These are phyloP conservation scores for Gymnocheta viridis DNA, from an alignment of 2,888 invertebrate genomes.

Conservation along the genomic window DNA sequence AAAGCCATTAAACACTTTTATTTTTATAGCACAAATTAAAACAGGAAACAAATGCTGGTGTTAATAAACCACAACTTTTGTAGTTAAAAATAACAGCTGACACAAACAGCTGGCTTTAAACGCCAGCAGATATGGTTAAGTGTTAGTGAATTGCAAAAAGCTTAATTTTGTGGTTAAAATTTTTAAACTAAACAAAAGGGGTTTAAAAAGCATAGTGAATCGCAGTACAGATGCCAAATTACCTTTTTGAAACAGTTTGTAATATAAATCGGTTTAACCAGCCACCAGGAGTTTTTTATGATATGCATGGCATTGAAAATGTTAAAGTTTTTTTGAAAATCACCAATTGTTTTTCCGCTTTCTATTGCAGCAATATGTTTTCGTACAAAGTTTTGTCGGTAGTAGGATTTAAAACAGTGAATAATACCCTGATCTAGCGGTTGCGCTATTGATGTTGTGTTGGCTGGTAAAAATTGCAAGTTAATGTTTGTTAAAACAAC, in stretches of 20 bases:
- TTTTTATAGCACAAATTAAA: no score
- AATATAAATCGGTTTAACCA: conserved; percentile 58
- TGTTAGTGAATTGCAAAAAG: no score
- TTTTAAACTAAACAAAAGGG: no score
- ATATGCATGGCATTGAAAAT: conserved; percentile 55
- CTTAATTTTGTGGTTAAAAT: no score
- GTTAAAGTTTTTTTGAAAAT: conserved; percentile 59
- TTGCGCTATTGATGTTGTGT: conserved; percentile 61
- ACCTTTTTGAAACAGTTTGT: conserved; percentile 65
- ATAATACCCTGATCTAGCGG: conserved; percentile 68
- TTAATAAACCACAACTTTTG: no score
- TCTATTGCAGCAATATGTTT: conserved; percentile 64
- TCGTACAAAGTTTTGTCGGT: conserved; percentile 58
- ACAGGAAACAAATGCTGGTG: no score
- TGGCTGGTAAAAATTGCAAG: conserved; percentile 63
- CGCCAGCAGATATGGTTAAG: no score
- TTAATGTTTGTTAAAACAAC: conserved; percentile 55
- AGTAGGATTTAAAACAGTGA: conserved; percentile 61
- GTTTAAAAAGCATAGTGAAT: no score
- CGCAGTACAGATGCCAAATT: no score
- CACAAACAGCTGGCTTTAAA: no score
- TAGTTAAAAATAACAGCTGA: no score
- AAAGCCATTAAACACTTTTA: no score
- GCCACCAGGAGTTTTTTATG: conserved; percentile 58
- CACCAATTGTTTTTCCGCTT: conserved; percentile 50